A percentile compares a stretch with the other conserved stretches of the same genome.
Conservation (phyloP, 64 coral and sea anemone genomes). For the Stichodactyla mertensii region DNA sequence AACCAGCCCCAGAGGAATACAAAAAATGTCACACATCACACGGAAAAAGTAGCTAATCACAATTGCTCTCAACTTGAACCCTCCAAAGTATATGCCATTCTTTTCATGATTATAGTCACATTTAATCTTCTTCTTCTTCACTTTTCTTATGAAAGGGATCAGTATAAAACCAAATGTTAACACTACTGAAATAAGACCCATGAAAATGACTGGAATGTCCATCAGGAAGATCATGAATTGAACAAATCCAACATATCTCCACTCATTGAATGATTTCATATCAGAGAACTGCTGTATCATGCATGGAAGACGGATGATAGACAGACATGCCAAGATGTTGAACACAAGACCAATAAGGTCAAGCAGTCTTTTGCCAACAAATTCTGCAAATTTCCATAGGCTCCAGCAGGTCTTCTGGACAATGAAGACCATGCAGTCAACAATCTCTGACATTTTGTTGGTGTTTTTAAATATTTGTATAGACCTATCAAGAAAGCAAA, state of each 20-base stretch:
- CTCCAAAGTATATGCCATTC: constrained; percentile 30
- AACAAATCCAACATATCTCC: constrained; percentile 71
- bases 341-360: constrained; percentile 87
- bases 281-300: constrained; percentile 68
- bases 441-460: constrained; percentile 88
- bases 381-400: constrained; percentile 67
- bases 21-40: constrained; percentile 71
- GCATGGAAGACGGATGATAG: constrained; percentile 67
- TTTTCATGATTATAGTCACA: constrained; percentile 20
- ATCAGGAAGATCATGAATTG: constrained; percentile 80
- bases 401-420: constrained; percentile 94
- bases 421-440: constrained; percentile 91
- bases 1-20: constrained; percentile 62
- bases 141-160: constrained; percentile 55
- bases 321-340: constrained; percentile 88
- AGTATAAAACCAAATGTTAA: constrained; percentile 68
- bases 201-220: constrained; percentile 86
- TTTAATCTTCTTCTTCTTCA: constrained; percentile 37
- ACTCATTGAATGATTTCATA: constrained; percentile 58
- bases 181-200: constrained; percentile 53
- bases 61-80: constrained; percentile 55
- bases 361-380: constrained; percentile 61
- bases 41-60: constrained; percentile 74
- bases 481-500: not conserved
- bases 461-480: not conserved